Base-by-base conservation (phyloP, 2,113 vertebrate species). In the Takifugu bimaculatus region DNA sequence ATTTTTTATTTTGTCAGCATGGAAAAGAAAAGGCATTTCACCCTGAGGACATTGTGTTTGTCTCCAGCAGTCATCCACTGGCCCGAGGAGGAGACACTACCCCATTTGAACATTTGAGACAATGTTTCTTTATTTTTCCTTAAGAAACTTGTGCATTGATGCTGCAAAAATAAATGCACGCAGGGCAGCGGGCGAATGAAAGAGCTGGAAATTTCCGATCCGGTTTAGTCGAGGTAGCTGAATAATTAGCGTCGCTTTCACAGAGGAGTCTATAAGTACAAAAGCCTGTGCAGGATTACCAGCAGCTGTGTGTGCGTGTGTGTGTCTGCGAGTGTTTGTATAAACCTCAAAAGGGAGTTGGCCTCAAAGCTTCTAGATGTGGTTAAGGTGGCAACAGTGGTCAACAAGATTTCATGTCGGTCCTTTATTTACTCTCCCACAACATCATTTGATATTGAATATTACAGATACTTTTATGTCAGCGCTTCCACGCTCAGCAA, bases 331-430 rank as follows among this genome's bases (percentile, higher is more conserved):
- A 45, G 20, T 58, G 64, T 52, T 49, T 43, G 53, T 60, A 54
- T 25, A 10, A 35, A 15, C 32, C 56, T 60, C 48, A 76, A 54
- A 39, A 77, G 71, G 61, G 61, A 79, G 58, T 61, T 63, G 55
- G 65, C 70, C 72, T 80, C 58, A 73, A 75, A 78, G 52, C 60
- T 63, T 78, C 63, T 74, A 72, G 60, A 75, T 82, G 78, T 79
- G 73, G 79, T 80, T 84, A 72, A 72, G 67, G 77, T 77, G 77
- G 69, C 64, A 82, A 75, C 53, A 65, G 72, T 72, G 70, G 81
- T 78, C 75, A 70, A 60, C 68, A 39, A 71, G 63, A 60, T 45
- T 68, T 61, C 58, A 73, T 68, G 63, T 74, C 32, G 9, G 29
- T 54, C 60, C 63, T 71, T 74, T 74, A 74, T 73, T 71, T 73